Percentiles rank a stretch among this genome's conserved stretches.
Evolutionary conservation across 1,140 invertebrate species (phyloP).

Genomic region (Drosophila aff.): DNA sequence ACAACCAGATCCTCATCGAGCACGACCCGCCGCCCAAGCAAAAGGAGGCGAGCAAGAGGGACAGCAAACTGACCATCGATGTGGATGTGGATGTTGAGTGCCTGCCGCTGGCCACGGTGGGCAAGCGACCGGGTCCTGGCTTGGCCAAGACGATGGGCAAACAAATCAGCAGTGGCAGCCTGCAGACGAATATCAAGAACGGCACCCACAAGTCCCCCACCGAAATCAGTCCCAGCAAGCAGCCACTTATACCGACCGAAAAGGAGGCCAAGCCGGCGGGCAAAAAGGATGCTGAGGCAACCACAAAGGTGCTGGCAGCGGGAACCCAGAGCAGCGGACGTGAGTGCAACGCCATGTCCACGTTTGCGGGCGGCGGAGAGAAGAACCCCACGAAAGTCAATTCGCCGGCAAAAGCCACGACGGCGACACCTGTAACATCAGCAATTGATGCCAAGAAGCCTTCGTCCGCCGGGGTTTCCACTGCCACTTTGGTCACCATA

Average conservation of each 20-base stretch:
- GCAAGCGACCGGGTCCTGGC: conserved; percentile 86
- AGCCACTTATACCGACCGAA: conserved; percentile 60
- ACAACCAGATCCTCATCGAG: conserved; percentile 86
- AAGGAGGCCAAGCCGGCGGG: conserved; percentile 22
- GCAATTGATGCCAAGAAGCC: conserved; percentile 13
- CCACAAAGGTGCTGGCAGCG: conserved; percentile 68
- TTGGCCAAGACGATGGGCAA: conserved; percentile 86
- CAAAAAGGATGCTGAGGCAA: conserved; percentile 38
- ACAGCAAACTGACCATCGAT: conserved; percentile 30
- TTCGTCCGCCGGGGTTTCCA: conserved; percentile 17
- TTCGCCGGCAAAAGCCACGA: conserved; percentile 10
- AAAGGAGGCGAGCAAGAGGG: conserved; percentile 49
- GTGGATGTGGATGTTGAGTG: conserved; percentile 48
- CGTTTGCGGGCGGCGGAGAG: conserved; percentile 52
- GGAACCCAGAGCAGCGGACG: conserved; percentile 77
- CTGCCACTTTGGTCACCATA: conserved; percentile 16
- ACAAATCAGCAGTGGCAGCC: conserved; percentile 50
- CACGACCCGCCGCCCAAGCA: conserved; percentile 74
- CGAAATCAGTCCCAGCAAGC: conserved; percentile 69
- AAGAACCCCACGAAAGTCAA: conserved; percentile 31
- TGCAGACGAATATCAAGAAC: conserved; percentile 47
- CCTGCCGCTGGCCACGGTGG: conserved; percentile 51
- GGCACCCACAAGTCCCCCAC: conserved; percentile 46
- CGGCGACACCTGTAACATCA: neutral
- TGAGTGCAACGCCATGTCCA: conserved; percentile 72